Percentiles rank a stretch among this genome's conserved stretches.
Conservation (phyloP, 2,888 invertebrate genomes). For the Phanerotoma sp. region DNA sequence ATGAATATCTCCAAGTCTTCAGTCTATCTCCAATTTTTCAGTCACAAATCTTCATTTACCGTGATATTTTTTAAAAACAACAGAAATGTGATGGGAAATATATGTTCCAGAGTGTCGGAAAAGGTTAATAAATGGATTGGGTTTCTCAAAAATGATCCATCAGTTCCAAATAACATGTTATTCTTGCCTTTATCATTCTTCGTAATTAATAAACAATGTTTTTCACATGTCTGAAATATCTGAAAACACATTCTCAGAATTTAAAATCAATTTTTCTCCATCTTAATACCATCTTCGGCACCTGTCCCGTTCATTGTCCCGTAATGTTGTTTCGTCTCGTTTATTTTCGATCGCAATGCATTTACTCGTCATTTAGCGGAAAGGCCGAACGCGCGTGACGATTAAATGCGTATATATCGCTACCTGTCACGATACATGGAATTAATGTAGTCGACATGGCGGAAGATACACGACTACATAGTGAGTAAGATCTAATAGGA, state of each 20-base stretch:
- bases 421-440: constrained; percentile 27
- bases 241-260: constrained; percentile 1
- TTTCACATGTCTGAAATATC: background rate
- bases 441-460: constrained; percentile 25
- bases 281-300: constrained; percentile 21
- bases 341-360: constrained; percentile 2
- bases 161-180: too few species aligned
- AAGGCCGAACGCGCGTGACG: constrained; percentile 1
- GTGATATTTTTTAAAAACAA: too few species aligned
- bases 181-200: too few species aligned
- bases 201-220: constrained; percentile 1
- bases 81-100: too few species aligned
- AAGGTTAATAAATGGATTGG: too few species aligned
- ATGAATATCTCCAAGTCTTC: too few species aligned
- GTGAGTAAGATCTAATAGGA: constrained; percentile 39
- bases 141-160: too few species aligned
- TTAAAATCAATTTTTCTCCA: constrained; percentile 4
- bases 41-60: too few species aligned
- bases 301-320: constrained; percentile 20
- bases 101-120: too few species aligned
- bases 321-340: constrained; percentile 3
- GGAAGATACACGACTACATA: constrained; percentile 16
- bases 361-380: constrained; percentile 5
- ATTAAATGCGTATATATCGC: constrained; percentile 19
- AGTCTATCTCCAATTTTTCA: too few species aligned